phyloP scores from a whole-genome alignment of 2,113 vertebrate species.

The Marmota flaviventris region DNA sequence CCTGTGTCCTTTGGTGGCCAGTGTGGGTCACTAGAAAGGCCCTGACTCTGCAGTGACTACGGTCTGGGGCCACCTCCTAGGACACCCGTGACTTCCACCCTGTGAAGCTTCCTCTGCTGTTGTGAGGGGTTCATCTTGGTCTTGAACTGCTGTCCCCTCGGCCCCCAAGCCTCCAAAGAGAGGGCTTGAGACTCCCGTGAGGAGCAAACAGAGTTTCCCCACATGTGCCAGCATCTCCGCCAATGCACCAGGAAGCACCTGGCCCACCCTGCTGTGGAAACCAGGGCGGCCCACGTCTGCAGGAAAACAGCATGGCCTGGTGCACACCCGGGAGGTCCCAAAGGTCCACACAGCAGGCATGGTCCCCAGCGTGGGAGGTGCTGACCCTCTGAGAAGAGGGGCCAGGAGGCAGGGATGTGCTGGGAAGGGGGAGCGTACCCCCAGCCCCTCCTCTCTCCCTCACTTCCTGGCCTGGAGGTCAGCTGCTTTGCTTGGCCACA shows the following conservation, averaged over 20 bases:
- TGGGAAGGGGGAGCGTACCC: no score
- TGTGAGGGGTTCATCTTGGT: constrained; percentile 38
- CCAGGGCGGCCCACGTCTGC: accelerated
- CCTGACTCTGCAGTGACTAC: background rate
- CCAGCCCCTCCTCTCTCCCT: background rate
- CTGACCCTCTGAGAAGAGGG: background rate
- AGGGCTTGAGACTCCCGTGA: constrained; percentile 1
- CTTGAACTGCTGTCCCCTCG: background rate
- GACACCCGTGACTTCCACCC: background rate
- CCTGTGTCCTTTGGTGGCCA: constrained; percentile 40
- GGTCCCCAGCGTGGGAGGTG: background rate
- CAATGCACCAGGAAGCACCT: accelerated
- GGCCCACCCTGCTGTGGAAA: accelerated
- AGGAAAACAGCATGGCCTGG: accelerated
- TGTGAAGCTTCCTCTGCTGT: background rate
- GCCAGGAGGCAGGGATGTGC: no score
- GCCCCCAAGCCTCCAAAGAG: constrained; percentile 14
- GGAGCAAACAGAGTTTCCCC: background rate
- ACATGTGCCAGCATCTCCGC: background rate
- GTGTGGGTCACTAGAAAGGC: background rate
- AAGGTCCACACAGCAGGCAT: background rate
- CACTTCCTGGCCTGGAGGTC: background rate
- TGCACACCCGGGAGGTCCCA: no score
- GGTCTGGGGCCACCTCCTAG: background rate
- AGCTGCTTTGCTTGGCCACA: background rate